A percentile compares a stretch with the other conserved stretches of the same genome.
phyloP scores from a whole-genome alignment of 2,888 invertebrate species.

The Phortica magna region DNA sequence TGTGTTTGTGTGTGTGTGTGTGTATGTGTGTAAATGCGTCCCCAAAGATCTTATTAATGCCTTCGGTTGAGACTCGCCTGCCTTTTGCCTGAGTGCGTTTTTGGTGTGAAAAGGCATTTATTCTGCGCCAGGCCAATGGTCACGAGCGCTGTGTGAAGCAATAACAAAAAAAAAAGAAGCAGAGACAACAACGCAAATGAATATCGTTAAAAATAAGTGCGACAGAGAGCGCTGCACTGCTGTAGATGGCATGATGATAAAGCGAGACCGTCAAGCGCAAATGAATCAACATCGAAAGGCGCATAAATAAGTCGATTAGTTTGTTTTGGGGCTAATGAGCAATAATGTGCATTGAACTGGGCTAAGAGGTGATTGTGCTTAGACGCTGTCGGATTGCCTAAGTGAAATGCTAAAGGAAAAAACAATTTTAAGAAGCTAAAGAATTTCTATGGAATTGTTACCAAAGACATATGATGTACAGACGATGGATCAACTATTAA shows the following conservation, averaged over 20 bases:
- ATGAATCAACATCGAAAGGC: neutral
- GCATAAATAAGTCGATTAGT: neutral
- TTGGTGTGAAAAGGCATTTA: constrained; percentile 11
- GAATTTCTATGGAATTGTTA: no score
- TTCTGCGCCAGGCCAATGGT: constrained; percentile 20
- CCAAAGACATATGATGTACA: no score
- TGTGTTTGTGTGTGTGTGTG: neutral
- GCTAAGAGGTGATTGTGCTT: neutral
- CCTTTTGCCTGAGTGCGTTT: neutral
- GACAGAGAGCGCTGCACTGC: neutral
- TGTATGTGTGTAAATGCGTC: neutral
- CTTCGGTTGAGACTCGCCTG: neutral
- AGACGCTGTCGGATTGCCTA: neutral
- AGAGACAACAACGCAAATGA: neutral
- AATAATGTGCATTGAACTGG: neutral
- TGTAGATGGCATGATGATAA: neutral
- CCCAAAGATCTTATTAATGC: constrained; percentile 30
- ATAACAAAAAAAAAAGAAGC: neutral
- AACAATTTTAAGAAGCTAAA: no score
- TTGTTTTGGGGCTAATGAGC: neutral
- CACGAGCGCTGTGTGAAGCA: neutral
- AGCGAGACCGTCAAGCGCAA: neutral
- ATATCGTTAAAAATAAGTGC: neutral
- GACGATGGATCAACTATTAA: no score
- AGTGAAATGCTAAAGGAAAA: no score